Evolutionary conservation across 2,113 vertebrate species (phyloP), one percentile per base, ranked within the genome.

Genomic region (Catharus bicknelli): DNA sequence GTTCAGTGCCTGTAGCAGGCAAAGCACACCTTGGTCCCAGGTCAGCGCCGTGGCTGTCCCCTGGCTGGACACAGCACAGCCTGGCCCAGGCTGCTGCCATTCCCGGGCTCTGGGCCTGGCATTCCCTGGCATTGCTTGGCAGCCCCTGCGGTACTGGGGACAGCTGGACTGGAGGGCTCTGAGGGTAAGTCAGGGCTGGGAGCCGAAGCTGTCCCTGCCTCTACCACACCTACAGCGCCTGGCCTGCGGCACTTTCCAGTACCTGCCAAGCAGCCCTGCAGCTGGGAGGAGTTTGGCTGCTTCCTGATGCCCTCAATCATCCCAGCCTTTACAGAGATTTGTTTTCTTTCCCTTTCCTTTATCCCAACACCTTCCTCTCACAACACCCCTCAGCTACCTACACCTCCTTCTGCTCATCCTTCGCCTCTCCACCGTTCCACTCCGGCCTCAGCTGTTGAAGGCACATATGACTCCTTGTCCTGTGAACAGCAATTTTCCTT

Each of bases 221-320:
- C 63, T 5, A 38, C 94, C 93, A 91, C 95, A 70, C 94, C 93
- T 91, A 80, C 68, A 7, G 61, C 61, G 43, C 76, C 76, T 93
- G 83, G 73, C 95, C 93, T 2, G 36, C 54, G 90, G 90, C 92
- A 6, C 25, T 88, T 53, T 43, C 68, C 78, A 13, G 50, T 57
- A 81, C 94, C 88, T 94, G 83, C 74, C 66, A 89, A 95, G 78
- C 91, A 87, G 59, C 89, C 93, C 87, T 38, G 79, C 59, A 76
- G 74, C 85, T 88, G 89, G 85, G 87, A 94, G 89, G 88, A 93
- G 89, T 90, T 87, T 70, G 67, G 53, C 58, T 53, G 67, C 72
- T 82, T 93, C 78, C 84, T 59, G 83, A 62, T 82, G 90, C 64
- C 67, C 69, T 86, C 73, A 61, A 59, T 94, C 92, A 88, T 70